A percentile compares a stretch with the other conserved stretches of the same genome.
Evolutionary conservation across 2,888 invertebrate species (phyloP).

Genomic region (Polymixis flavicincta): DNA sequence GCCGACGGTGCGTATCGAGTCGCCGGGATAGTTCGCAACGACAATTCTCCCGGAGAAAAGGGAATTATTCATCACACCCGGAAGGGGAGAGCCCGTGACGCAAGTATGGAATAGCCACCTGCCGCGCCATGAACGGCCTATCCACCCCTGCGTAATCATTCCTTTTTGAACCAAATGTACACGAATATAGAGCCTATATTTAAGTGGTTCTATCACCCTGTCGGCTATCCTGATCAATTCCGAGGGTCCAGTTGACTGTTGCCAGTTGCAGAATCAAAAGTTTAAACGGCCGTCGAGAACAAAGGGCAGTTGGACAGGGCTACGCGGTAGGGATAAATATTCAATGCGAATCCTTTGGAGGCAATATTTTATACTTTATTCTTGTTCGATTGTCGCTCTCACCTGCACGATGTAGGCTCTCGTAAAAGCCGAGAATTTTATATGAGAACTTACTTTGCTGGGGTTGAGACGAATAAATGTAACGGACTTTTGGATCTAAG

Average conservation of each 20-base stretch:
- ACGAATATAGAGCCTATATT: conserved; percentile 67
- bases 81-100: conserved; percentile 90
- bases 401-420: conserved; percentile 83
- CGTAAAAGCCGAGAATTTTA: conserved; percentile 74
- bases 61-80: conserved; percentile 91
- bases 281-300: conserved; percentile 90
- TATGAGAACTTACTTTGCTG: conserved; percentile 67
- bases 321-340: conserved; percentile 87
- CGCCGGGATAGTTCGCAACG: conserved; percentile 88
- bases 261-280: conserved; percentile 91
- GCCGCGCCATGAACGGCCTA: conserved; percentile 74
- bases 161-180: conserved; percentile 59
- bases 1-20: conserved; percentile 89
- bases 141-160: conserved; percentile 54
- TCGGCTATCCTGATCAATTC: conserved; percentile 79
- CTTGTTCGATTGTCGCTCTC: conserved; percentile 84
- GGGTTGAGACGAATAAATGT: conserved; percentile 66
- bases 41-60: conserved; percentile 89
- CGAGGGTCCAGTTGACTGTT: conserved; percentile 89
- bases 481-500: conserved; percentile 69
- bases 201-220: conserved; percentile 20
- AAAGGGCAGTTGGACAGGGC: conserved; percentile 88
- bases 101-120: conserved; percentile 89
- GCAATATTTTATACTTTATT: conserved; percentile 89
- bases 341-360: conserved; percentile 90